Conservation (phyloP, 2,113 vertebrate species). For the Myrmecophaga tridactyla region DNA sequence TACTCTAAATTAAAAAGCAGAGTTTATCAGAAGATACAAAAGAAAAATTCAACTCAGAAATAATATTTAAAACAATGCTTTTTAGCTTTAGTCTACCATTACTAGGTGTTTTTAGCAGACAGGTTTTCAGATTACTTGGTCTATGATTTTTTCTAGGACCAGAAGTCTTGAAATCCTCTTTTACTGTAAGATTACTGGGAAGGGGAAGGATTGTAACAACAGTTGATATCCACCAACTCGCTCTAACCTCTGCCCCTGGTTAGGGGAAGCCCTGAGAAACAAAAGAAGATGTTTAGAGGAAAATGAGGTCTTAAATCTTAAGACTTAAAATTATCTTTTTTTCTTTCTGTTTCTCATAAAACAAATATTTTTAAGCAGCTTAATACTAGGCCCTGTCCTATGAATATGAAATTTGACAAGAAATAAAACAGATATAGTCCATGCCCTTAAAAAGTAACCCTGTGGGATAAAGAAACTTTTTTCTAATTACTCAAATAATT, state of each 20-base stretch:
- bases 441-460: background rate
- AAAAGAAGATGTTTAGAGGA: background rate
- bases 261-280: background rate
- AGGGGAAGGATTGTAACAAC: background rate
- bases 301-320: background rate
- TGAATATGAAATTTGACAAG: background rate
- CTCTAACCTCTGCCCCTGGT: too few relatives aligned
- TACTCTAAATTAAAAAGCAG: background rate
- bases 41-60: background rate
- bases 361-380: background rate
- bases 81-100: background rate
- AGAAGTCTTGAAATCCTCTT: background rate
- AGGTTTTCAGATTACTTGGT: background rate
- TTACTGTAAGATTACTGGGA: background rate
- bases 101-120: background rate
- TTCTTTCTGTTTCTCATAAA: background rate
- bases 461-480: background rate
- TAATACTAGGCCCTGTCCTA: background rate
- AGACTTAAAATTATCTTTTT: background rate
- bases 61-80: background rate
- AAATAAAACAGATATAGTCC: background rate
- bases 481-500: background rate
- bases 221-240: background rate
- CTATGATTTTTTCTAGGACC: background rate
- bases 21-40: background rate